Evolutionary conservation across 2,797 vertebrate species (phyloP), one percentile per base, ranked within the genome.

Genomic region (Sternotherus odoratus): DNA sequence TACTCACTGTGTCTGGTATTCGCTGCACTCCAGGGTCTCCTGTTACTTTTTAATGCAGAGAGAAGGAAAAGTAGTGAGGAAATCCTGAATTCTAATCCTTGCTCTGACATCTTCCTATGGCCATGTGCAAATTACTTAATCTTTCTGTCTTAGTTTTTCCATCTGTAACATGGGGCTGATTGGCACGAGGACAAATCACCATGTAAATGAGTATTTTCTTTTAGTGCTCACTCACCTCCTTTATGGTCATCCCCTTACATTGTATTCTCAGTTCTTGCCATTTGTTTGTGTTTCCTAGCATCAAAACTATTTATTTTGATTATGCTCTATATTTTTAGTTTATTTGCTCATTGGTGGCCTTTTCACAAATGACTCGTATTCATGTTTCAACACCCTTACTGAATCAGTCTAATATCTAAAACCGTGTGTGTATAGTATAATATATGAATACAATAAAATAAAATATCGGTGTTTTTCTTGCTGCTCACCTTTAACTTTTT

Each of bases 21-120:
- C 54, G 85, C 72, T 79, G 74, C 50, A 66, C 63, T 39, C 10
- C 0, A 6, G 48, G 50, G 5, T 0, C 77, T 92, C 28, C 51
- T 83, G 79, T 13, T 24, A 56, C 84, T 0, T 1, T 82, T 87
- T 86, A 77, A 54, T 92, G 92, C 0, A 1, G 54, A 69, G n/a
- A 6, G 43, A 36, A 66, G 51, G 89, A 87, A 88, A 90, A 93
- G n/a, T 83, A 85, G 49, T 94, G 94, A 75, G 66, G 69, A 4
- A 75, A 83, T 95, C 56, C 79, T 79, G n/a, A 91, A 80, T 91
- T 60, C 28, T 92, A 93, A 93, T 92, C 57, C 53, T 92, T 84
- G 36, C 1, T 8, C 94, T 51, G 60, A 24, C n/a, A 46, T 19
- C 46, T 95, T 92, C 36, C 33, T 93, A 46, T 91, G 83, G 83